Percentiles rank a stretch among this genome's conserved stretches.
These are phyloP conservation scores for Xylota segnis DNA, from an alignment of 2,888 invertebrate genomes.

Conservation along the genomic window DNA sequence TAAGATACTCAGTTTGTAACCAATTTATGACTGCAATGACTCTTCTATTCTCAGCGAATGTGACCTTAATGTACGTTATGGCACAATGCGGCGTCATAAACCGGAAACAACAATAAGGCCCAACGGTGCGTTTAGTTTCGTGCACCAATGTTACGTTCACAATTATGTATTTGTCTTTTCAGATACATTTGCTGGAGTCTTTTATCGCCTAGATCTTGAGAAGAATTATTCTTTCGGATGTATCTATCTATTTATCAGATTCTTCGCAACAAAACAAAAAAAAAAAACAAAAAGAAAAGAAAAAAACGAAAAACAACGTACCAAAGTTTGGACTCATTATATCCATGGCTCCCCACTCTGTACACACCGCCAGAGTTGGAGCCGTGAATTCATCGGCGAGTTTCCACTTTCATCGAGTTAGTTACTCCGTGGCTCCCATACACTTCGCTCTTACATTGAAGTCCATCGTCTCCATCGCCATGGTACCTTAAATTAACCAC, in stretches of 20 bases:
- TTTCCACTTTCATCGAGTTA: constrained; percentile 74
- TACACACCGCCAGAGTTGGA: constrained; percentile 28
- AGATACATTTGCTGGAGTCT: constrained; percentile 18
- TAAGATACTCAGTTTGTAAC: background rate
- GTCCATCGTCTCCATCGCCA: constrained; percentile 34
- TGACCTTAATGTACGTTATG: constrained; percentile 61
- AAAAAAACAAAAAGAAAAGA: constrained; percentile 8
- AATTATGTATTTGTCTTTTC: constrained; percentile 1
- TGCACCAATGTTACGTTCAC: constrained; percentile 7
- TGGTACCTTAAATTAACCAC: constrained; percentile 34
- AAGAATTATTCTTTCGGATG: constrained; percentile 38
- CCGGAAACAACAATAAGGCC: constrained; percentile 38
- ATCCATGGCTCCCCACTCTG: constrained; percentile 58
- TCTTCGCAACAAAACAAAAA: constrained; percentile 39
- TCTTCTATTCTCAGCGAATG: background rate
- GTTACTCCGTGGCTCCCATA: constrained; percentile 74
- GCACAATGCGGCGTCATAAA: constrained; percentile 59
- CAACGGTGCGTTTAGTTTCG: constrained; percentile 34
- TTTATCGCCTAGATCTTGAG: constrained; percentile 8
- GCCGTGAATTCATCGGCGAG: constrained; percentile 62
- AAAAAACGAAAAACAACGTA: constrained; percentile 28
- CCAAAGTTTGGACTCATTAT: constrained; percentile 46
- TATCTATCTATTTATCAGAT: constrained; percentile 36
- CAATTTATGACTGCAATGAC: constrained; percentile 1
- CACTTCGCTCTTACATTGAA: constrained; percentile 64